These are phyloP conservation scores for Tinamus major DNA, from an alignment of 2,797 vertebrate genomes.

Conservation along the genomic window DNA sequence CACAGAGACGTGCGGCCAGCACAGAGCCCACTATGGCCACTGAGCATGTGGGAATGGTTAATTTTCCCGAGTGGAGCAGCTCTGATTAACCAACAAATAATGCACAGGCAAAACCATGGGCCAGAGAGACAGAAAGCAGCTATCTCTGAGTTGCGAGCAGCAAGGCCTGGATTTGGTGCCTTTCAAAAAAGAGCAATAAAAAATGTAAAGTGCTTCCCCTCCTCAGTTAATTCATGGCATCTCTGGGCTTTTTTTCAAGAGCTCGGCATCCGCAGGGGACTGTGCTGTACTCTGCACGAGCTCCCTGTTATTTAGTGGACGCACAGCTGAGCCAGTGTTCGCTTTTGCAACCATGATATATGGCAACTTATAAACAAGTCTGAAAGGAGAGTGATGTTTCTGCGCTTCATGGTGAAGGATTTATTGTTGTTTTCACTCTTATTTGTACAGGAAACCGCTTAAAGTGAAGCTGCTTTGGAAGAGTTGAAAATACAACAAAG, in stretches of 20 bases:
- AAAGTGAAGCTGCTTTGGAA: neutral
- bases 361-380: neutral
- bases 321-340: neutral
- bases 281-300: neutral
- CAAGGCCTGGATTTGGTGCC: neutral
- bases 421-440: neutral
- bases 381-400: conserved; percentile 5
- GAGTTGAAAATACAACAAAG: neutral
- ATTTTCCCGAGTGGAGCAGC: neutral
- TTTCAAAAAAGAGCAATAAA: neutral
- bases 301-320: neutral
- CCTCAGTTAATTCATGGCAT: neutral
- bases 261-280: neutral
- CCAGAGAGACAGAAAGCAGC: neutral
- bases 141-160: neutral
- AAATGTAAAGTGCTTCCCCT: neutral
- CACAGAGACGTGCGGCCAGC: fast-evolving
- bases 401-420: neutral
- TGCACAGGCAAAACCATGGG: neutral
- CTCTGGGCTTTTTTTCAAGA: neutral
- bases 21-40: neutral
- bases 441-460: neutral
- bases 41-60: neutral
- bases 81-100: neutral
- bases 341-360: neutral